A percentile compares a stretch with the other conserved stretches of the same genome.
These are phyloP conservation scores for Eristalis intricaria DNA, from an alignment of 2,888 invertebrate genomes.

Conservation along the genomic window DNA sequence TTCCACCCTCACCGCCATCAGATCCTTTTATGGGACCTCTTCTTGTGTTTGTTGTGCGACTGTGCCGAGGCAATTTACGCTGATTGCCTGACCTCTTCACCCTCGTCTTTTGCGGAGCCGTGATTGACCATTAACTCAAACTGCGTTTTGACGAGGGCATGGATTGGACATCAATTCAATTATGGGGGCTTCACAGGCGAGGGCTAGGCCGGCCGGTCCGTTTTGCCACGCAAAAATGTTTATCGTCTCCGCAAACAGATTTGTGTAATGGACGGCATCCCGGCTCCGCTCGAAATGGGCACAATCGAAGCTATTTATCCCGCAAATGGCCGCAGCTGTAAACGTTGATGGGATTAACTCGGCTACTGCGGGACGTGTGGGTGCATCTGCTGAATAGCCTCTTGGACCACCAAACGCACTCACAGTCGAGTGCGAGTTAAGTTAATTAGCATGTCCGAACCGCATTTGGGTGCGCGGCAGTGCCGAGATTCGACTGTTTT, in stretches of 20 bases:
- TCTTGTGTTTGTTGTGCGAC: conserved; percentile 14
- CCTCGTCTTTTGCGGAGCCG: conserved; percentile 33
- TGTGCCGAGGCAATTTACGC: conserved; percentile 54
- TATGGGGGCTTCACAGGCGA: conserved; percentile 38
- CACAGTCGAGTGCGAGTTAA: background rate
- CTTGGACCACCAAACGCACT: background rate
- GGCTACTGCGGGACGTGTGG: conserved; percentile 52
- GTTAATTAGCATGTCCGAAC: conserved; percentile 49
- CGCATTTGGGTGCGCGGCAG: conserved; percentile 10
- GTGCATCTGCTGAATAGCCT: conserved; percentile 31
- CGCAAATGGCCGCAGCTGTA: conserved; percentile 48
- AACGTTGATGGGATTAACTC: conserved; percentile 53
- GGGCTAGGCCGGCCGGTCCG: conserved; percentile 10
- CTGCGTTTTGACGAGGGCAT: conserved; percentile 59
- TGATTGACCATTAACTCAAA: conserved; percentile 68
- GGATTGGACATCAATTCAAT: conserved; percentile 65
- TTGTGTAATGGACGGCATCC: conserved; percentile 33
- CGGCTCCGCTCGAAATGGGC: conserved; percentile 28
- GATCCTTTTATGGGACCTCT: conserved; percentile 41
- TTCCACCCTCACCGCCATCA: conserved; percentile 8
- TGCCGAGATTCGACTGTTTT: background rate
- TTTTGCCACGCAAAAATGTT: conserved; percentile 35
- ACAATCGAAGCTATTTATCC: conserved; percentile 57
- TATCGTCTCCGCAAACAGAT: conserved; percentile 54
- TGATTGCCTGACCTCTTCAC: conserved; percentile 66